A percentile compares a stretch with the other conserved stretches of the same genome.
These are phyloP conservation scores for Amphipyra tragopoginis DNA, from an alignment of 2,888 invertebrate genomes.

Conservation along the genomic window DNA sequence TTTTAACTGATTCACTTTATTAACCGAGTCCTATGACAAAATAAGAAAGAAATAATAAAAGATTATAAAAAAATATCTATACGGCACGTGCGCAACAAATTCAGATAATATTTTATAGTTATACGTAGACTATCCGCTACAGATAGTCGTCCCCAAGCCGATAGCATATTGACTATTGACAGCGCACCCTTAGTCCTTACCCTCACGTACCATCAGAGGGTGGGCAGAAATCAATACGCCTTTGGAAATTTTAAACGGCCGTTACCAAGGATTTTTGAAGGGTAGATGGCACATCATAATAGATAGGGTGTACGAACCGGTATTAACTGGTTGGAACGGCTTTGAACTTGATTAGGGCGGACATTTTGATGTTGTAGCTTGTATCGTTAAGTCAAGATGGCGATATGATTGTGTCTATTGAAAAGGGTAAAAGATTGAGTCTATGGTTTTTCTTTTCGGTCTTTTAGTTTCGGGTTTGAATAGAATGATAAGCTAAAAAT, in stretches of 20 bases:
- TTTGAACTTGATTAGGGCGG: conserved; percentile 60
- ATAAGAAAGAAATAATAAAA: no score
- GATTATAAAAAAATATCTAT: no score
- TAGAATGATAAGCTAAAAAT: conserved; percentile 3
- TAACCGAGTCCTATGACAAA: no score
- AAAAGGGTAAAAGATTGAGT: conserved; percentile 32
- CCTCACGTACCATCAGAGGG: conserved; percentile 69
- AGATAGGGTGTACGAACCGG: conserved; percentile 53
- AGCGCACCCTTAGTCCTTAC: conserved; percentile 65
- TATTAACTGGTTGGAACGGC: conserved; percentile 54
- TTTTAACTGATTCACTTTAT: no score
- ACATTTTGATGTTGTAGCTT: conserved; percentile 58
- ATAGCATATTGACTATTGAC: conserved; percentile 67
- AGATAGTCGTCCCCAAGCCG: conserved; percentile 47
- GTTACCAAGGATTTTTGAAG: conserved; percentile 76
- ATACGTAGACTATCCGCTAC: conserved; percentile 17
- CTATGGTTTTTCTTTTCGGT: conserved; percentile 15
- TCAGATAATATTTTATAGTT: conserved; percentile 1
- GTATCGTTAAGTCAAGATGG: conserved; percentile 54
- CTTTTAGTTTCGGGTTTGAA: conserved; percentile 10
- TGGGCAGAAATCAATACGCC: conserved; percentile 82
- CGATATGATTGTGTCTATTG: conserved; percentile 45
- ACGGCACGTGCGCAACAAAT: no score
- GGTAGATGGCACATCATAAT: conserved; percentile 55
- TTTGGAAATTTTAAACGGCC: conserved; percentile 81